Evolutionary conservation across 2,888 invertebrate genomes (phyloP).

Genomic region (Plemyria rubiginata): DNA sequence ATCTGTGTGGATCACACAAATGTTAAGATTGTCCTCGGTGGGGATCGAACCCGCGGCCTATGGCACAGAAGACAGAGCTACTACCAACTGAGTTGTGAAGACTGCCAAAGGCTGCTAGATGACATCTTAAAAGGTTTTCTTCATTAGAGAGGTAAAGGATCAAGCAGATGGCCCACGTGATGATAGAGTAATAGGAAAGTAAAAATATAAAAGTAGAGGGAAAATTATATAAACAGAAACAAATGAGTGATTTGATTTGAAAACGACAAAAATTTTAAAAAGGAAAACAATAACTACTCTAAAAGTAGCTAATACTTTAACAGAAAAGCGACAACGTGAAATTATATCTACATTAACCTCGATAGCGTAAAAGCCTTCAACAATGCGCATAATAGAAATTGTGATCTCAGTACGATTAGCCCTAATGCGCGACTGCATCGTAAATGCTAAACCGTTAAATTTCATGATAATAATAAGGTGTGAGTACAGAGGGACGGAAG

Average conservation of each 20-base stretch:
- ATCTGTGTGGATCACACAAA: no score
- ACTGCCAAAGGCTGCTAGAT: no score
- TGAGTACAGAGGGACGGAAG: background rate
- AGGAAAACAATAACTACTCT: background rate
- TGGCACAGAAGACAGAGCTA: no score
- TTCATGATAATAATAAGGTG: constrained; percentile 35
- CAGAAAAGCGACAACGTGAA: constrained; percentile 24
- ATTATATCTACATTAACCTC: constrained; percentile 41
- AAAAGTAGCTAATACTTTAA: constrained; percentile 16
- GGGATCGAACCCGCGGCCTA: no score
- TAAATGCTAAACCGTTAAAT: constrained; percentile 48
- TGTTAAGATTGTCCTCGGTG: no score
- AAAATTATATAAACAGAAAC: background rate
- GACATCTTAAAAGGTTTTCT: no score
- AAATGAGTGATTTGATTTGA: constrained; percentile 1
- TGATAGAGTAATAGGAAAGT: no score
- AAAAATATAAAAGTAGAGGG: background rate
- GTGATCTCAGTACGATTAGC: constrained; percentile 46
- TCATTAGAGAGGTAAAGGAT: no score
- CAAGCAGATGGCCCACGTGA: no score
- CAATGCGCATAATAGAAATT: constrained; percentile 46
- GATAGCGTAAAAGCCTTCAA: constrained; percentile 31
- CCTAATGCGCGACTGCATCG: constrained; percentile 45
- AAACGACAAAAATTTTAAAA: background rate
- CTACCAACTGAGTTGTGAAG: no score